Percentiles rank a stretch among this genome's conserved stretches.
phyloP scores from a whole-genome alignment of 1,140 invertebrate genomes.

The Drosophila oshimai region DNA sequence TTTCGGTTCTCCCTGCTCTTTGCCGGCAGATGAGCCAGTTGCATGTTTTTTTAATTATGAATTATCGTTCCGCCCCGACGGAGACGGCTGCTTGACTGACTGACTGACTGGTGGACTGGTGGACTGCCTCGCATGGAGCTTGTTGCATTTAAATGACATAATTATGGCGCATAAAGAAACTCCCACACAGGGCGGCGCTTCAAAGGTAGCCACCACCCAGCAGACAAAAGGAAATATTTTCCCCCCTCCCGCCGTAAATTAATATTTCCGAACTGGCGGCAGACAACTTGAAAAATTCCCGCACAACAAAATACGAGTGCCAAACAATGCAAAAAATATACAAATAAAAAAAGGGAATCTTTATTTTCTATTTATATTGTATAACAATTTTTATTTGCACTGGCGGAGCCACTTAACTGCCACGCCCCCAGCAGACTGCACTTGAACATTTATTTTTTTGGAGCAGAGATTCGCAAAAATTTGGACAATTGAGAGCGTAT shows the following conservation, averaged over 20 bases:
- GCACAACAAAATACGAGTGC: constrained; percentile 34
- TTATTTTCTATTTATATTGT: constrained; percentile 76
- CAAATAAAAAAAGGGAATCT: constrained; percentile 29
- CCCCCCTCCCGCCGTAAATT: constrained; percentile 21
- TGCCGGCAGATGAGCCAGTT: constrained; percentile 53
- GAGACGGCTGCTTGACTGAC: constrained; percentile 26
- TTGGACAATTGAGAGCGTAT: constrained; percentile 79
- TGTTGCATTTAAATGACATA: constrained; percentile 81
- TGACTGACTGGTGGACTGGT: constrained; percentile 24
- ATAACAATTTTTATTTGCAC: constrained; percentile 76
- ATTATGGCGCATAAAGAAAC: constrained; percentile 76
- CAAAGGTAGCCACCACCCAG: constrained; percentile 39
- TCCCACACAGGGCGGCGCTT: constrained; percentile 64
- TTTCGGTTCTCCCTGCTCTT: constrained; percentile 27
- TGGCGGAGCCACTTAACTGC: constrained; percentile 52
- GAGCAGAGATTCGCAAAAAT: constrained; percentile 43
- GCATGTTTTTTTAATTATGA: constrained; percentile 79
- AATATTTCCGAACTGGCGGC: constrained; percentile 55
- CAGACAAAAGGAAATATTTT: constrained; percentile 8
- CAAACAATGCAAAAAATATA: constrained; percentile 27
- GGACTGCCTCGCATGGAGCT: constrained; percentile 44
- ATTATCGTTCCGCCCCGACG: constrained; percentile 60
- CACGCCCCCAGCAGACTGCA: constrained; percentile 33
- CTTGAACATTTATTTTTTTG: constrained; percentile 7
- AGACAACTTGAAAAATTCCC: constrained; percentile 71